Evolutionary conservation across 2,113 vertebrate species (phyloP).

Genomic region (Eulemur macaco): DNA sequence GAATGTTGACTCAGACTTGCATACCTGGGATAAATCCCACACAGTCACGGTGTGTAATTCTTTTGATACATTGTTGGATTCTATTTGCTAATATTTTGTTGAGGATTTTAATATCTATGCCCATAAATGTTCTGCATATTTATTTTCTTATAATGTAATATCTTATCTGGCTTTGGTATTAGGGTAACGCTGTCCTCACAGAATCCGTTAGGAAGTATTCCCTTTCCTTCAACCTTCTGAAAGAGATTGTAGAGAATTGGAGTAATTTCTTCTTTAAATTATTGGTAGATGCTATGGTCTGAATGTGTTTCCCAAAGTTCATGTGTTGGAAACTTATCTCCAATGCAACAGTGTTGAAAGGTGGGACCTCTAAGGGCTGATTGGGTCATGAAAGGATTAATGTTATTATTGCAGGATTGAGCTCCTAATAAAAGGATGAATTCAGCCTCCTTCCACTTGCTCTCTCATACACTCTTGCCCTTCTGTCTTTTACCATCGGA

Average conservation of each 20-base stretch:
- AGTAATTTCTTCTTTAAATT: background rate
- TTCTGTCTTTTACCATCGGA: background rate
- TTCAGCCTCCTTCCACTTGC: background rate
- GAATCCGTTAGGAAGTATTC: background rate
- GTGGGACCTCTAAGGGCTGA: background rate
- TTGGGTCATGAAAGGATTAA: background rate
- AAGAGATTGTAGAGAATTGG: background rate
- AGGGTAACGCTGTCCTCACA: background rate
- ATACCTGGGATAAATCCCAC: background rate
- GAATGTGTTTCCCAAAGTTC: background rate
- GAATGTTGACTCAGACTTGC: background rate
- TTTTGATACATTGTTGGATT: background rate
- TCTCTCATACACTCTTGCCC: background rate
- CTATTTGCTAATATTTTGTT: background rate
- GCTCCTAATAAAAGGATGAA: background rate
- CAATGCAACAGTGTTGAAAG: background rate
- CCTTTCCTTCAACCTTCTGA: background rate
- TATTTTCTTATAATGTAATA: background rate
- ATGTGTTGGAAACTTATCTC: background rate
- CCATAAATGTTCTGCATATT: background rate
- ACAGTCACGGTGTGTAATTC: background rate
- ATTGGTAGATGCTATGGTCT: background rate
- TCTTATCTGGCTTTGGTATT: background rate
- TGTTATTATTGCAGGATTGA: background rate
- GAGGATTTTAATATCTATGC: background rate